phyloP scores from a whole-genome alignment of 2,797 vertebrate species.

The Liasis olivaceus region DNA sequence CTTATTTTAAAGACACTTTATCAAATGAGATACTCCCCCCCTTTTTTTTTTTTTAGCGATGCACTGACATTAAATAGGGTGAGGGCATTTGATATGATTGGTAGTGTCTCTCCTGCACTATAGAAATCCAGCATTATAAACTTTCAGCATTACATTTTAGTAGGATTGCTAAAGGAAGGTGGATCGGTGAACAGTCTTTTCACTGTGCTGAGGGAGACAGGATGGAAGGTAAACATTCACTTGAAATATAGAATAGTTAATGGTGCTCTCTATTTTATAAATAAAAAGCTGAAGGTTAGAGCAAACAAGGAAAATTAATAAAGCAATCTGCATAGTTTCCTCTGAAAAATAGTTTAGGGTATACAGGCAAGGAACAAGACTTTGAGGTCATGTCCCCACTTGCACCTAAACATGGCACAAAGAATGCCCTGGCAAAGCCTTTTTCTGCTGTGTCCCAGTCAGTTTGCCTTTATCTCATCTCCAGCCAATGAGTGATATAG shows the following conservation, averaged over 20 bases:
- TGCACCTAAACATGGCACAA: not conserved
- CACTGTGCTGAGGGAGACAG: conserved; percentile 39
- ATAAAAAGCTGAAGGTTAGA: not conserved
- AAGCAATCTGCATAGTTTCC: not conserved
- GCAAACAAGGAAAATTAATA: not conserved
- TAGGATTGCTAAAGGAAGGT: conserved; percentile 60
- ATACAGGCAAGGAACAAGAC: not conserved
- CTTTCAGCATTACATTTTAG: conserved; percentile 60
- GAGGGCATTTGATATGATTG: conserved; percentile 42
- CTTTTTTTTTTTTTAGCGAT: conserved; percentile 25
- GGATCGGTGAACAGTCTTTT: conserved; percentile 40
- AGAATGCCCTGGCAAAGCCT: not conserved
- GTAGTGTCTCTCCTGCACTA: conserved; percentile 50
- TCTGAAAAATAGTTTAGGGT: not conserved
- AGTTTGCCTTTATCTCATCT: not conserved
- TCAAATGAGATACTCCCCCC: conserved; percentile 34
- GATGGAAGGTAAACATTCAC: conserved; percentile 43
- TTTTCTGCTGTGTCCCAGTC: not conserved
- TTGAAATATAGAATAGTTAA: conserved; percentile 30
- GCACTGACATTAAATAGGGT: conserved; percentile 58
- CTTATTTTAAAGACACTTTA: conserved; percentile 56
- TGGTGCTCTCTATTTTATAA: not conserved
- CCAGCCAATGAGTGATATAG: not conserved
- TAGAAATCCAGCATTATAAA: conserved; percentile 56
- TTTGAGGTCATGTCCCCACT: not conserved